Evolutionary conservation across 1,140 invertebrate species (phyloP), one percentile per base, ranked within the genome.

Genomic region (Drosophila baimaii): DNA sequence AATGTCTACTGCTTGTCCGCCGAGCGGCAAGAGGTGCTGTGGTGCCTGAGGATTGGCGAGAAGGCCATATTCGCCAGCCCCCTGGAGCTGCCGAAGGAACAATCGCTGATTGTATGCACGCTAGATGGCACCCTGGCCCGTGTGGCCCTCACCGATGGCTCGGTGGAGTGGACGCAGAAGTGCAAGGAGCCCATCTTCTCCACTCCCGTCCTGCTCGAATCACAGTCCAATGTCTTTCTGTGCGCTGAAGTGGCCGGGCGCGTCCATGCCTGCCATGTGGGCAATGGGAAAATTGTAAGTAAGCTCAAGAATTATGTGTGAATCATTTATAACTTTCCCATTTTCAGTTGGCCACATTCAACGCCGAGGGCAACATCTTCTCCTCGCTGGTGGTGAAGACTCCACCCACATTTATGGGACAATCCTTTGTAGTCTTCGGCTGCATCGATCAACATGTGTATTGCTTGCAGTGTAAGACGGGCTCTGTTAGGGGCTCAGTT

Each of bases 361-460:
- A 17, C 5, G 64, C 51, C 1, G 82, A 88, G n/a, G 85, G 85
- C 8, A 85, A 89, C 33, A 88, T 91, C 12, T 91, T 91, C 66
- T 91, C 85, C 6, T 79, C 82, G 7, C 39, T 91, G 15, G 65
- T 86, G 9, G 63, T 79, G 3, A 61, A 76, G 35, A 49, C 65
- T 1, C 72, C 83, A n/a, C 84, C 83, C 4, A 88, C 83, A 4
- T 54, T 58, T 12, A 83, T 75, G 64, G 81, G 82, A 1, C 39
- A 83, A 0, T 65, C 54, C 2, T 83, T 83, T 68, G 66, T 91
- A 7, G n/a, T 92, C 1, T 92, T 92, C 33, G 91, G 91, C 7
- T 91, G 84, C 41, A 88, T 92, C 37, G 88, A 92, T 71, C 70
- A 89, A 3, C 52, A 88, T 59, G 35, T 92, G 1, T 91, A 92